A percentile compares a stretch with the other conserved stretches of the same genome.
Evolutionary conservation across 2,888 invertebrate species (phyloP).

Genomic region (Harpalus rubripes): DNA sequence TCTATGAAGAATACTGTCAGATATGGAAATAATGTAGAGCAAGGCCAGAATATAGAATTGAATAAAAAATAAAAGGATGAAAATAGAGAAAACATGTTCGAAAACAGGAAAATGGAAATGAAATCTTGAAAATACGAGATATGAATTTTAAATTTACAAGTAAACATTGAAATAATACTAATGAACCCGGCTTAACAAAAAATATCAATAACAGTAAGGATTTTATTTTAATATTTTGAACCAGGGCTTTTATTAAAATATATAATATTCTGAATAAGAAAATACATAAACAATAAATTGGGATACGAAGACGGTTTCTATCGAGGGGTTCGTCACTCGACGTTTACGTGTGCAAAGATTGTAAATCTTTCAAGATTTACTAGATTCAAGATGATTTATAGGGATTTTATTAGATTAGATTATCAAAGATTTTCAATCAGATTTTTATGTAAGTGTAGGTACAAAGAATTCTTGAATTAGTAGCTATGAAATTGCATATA

Average conservation of each 20-base stretch:
- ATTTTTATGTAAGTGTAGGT: too few species aligned
- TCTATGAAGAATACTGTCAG: background rate
- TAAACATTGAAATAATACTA: background rate
- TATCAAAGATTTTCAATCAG: too few species aligned
- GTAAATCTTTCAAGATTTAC: too few species aligned
- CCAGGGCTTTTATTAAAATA: background rate
- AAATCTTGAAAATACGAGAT: background rate
- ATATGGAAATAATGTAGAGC: constrained; percentile 6
- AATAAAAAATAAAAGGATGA: constrained; percentile 1
- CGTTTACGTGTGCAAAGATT: too few species aligned
- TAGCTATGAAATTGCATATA: too few species aligned
- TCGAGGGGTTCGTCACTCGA: too few species aligned
- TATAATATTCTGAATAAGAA: background rate
- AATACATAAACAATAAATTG: background rate
- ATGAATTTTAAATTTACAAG: constrained; percentile 10
- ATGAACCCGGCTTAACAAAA: background rate
- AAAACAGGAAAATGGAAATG: constrained; percentile 4
- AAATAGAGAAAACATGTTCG: background rate
- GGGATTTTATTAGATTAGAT: too few species aligned
- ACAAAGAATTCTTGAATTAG: too few species aligned
- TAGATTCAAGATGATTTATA: too few species aligned
- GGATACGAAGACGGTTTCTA: too few species aligned
- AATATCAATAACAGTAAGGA: background rate
- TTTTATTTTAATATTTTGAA: background rate
- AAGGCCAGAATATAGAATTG: background rate